Base-by-base conservation (phyloP, 2,888 invertebrate genomes). In the Oscheius sp. region DNA sequence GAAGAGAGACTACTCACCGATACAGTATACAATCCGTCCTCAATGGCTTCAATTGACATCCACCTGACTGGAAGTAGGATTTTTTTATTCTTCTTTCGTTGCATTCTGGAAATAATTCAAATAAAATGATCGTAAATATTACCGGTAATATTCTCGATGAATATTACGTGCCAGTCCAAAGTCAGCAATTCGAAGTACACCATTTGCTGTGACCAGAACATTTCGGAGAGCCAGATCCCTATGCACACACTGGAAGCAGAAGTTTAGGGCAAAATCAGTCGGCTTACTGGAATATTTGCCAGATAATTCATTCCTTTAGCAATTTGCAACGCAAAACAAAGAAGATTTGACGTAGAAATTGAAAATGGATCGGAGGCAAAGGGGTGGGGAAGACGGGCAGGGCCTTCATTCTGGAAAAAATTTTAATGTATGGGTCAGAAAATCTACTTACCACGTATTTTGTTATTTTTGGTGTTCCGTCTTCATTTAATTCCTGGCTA, bases 31-130 rank as follows among this genome's bases (percentile, higher is more conserved):
- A 35, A 6, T 9, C 35, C 92, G 0, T 75, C 45, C 89, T 95
- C 95, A 46, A 98, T 91, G 0, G 97, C 95, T 90, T 98, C 98
- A 0, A 96, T 96, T 0, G 98, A 95, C 97, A 98, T 97, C 98
- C 98, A 98, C 90, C 96, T 96, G 23, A 97, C 94, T 0, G 98
- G 97, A 77, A 98, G 35, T 9, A 9, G 35, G 13, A 13, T 16
- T 18, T 13, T 5, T 13, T 49, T 49, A 13, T 13, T 13, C 25
- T 7, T n/a, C 5, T 16, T 49, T 49, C 35, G 35, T 35, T 69
- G 63, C 29, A 12, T 45, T 3, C 35, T 21, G 27, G 52, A 49
- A 13, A 59, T 49, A 61, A 35, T 6, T 35, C 27, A 13, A 18
- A 23, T 21, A 18, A 41, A 56, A 29, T 9, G 1, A 3, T 35